Conservation (phyloP, 2,888 invertebrate species). For the Bellardia pandia region DNA sequence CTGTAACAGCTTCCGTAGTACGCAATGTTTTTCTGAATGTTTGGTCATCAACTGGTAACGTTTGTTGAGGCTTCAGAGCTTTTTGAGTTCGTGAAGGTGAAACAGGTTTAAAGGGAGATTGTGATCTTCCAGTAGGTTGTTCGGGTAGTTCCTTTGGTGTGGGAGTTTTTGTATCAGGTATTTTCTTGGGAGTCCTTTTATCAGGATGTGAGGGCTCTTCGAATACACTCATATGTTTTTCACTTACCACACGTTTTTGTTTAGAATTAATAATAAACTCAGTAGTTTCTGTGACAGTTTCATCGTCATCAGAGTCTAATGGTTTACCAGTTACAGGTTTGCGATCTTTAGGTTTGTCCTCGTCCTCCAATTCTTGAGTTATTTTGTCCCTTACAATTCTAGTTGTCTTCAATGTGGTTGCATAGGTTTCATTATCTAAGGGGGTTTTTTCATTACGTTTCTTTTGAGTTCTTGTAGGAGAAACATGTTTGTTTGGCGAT, state of each 20-base stretch:
- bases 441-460: background rate
- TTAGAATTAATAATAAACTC: slow-evolving; percentile 11
- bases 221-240: background rate
- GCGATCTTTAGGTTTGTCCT: background rate
- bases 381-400: background rate
- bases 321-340: background rate
- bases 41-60: background rate
- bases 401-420: background rate
- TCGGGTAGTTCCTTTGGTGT: background rate
- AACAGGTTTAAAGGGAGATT: slow-evolving; percentile 13
- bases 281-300: background rate
- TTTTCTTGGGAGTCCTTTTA: background rate
- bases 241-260: slow-evolving; percentile 3
- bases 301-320: background rate
- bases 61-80: slow-evolving; percentile 3
- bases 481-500: slow-evolving; percentile 29
- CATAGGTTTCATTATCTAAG: background rate
- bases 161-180: background rate
- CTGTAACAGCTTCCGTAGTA: background rate
- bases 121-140: background rate
- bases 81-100: slow-evolving; percentile 31
- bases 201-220: slow-evolving; percentile 4
- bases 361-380: background rate
- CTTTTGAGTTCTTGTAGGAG: slow-evolving; percentile 9
- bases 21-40: slow-evolving; percentile 21